These are phyloP conservation scores for Chunga burmeisteri DNA, from an alignment of 2,113 vertebrate genomes.

Conservation along the genomic window DNA sequence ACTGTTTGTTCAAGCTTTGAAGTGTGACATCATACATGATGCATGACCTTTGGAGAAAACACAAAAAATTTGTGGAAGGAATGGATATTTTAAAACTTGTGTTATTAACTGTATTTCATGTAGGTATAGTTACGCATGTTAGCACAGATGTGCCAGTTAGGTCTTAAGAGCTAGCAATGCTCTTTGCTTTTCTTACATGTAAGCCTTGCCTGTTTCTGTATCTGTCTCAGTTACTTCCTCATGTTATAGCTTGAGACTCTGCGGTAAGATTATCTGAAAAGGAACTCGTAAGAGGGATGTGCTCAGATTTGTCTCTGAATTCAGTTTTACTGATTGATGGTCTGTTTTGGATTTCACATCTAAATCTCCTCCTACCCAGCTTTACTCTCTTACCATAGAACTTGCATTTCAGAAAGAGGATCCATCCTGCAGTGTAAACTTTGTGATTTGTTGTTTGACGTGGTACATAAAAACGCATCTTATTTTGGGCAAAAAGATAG, in stretches of 20 bases:
- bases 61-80: neutral
- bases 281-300: neutral
- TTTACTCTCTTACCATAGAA: neutral
- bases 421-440: neutral
- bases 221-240: neutral
- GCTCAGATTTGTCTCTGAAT: neutral
- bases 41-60: neutral
- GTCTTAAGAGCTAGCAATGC: neutral
- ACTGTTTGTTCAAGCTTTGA: neutral
- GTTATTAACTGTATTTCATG: neutral
- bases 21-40: neutral
- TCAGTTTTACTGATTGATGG: neutral
- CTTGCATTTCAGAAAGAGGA: neutral
- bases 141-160: neutral
- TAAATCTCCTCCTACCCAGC: neutral
- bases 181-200: neutral
- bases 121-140: neutral
- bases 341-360: neutral
- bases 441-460: neutral
- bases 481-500: neutral
- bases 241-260: neutral
- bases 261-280: neutral
- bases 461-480: neutral
- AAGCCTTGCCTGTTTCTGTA: neutral
- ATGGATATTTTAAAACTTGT: neutral